A percentile compares a stretch with the other conserved stretches of the same genome.
Evolutionary conservation across 2,888 invertebrate species (phyloP).

Genomic region (Rotaria macrura): DNA sequence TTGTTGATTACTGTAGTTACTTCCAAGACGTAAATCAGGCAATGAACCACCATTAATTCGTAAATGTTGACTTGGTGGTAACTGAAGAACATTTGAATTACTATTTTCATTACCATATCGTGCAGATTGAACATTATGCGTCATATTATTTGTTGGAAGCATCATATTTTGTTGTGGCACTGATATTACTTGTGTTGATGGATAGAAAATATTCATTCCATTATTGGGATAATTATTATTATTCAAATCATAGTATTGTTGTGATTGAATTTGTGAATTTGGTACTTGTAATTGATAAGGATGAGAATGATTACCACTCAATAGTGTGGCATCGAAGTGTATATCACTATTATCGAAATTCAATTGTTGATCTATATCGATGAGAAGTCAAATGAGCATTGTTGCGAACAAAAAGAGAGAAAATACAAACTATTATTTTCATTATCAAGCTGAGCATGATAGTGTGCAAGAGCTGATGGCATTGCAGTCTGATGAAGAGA

Average conservation of each 20-base stretch:
- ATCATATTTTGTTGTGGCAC: neutral
- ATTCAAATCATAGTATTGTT: neutral
- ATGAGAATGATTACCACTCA: neutral
- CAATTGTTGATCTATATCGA: neutral
- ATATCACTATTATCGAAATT: neutral
- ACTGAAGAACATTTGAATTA: neutral
- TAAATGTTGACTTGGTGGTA: neutral
- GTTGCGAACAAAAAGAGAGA: neutral
- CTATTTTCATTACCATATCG: neutral
- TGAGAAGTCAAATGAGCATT: neutral
- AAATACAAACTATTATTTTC: neutral
- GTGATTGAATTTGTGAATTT: neutral
- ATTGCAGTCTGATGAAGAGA: slow-evolving; percentile 1
- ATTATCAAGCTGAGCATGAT: neutral
- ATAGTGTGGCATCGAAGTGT: neutral
- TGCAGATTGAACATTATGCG: neutral
- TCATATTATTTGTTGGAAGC: neutral
- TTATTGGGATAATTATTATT: neutral
- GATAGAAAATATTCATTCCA: neutral
- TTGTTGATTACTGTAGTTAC: neutral
- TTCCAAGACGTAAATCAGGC: neutral
- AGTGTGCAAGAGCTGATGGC: neutral
- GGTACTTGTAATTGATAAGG: neutral
- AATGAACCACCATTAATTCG: neutral
- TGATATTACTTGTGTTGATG: neutral